A percentile compares a stretch with the other conserved stretches of the same genome.
These are phyloP conservation scores for Aphaenogaster ashmeadi DNA, from an alignment of 1,140 invertebrate species.

Conservation along the genomic window DNA sequence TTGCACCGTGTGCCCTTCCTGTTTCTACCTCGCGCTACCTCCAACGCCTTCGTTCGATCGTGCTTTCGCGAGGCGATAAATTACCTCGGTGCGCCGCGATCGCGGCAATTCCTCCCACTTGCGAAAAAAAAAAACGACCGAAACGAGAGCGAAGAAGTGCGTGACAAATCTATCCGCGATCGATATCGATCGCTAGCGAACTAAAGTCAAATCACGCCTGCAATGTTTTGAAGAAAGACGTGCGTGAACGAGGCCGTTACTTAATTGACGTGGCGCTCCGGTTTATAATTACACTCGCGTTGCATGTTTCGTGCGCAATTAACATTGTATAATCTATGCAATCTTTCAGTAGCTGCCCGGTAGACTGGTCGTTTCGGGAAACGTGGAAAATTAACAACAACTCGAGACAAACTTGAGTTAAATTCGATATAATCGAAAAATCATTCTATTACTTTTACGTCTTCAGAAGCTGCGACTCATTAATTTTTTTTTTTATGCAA, in stretches of 20 bases:
- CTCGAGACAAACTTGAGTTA: background rate
- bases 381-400: background rate
- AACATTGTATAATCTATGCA: slow-evolving; percentile 46
- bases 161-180: slow-evolving; percentile 47
- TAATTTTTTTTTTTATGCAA: background rate
- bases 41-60: slow-evolving; percentile 60
- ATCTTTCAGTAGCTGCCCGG: background rate
- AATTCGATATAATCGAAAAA: background rate
- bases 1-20: slow-evolving; percentile 71
- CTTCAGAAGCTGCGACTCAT: background rate
- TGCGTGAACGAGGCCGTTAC: slow-evolving; percentile 56
- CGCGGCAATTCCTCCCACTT: slow-evolving; percentile 56
- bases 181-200: slow-evolving; percentile 34
- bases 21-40: slow-evolving; percentile 69
- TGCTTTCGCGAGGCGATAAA: slow-evolving; percentile 44
- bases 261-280: slow-evolving; percentile 49
- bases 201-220: slow-evolving; percentile 30
- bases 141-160: slow-evolving; percentile 31
- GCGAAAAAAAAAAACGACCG: slow-evolving; percentile 1
- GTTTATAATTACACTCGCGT: slow-evolving; percentile 51
- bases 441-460: background rate
- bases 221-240: slow-evolving; percentile 38
- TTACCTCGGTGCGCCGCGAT: slow-evolving; percentile 51
- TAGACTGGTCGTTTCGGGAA: slow-evolving; percentile 10
- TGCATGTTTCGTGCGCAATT: slow-evolving; percentile 33